Evolutionary conservation across 2,888 invertebrate genomes (phyloP).

Genomic region (Temnothorax rugatulus): DNA sequence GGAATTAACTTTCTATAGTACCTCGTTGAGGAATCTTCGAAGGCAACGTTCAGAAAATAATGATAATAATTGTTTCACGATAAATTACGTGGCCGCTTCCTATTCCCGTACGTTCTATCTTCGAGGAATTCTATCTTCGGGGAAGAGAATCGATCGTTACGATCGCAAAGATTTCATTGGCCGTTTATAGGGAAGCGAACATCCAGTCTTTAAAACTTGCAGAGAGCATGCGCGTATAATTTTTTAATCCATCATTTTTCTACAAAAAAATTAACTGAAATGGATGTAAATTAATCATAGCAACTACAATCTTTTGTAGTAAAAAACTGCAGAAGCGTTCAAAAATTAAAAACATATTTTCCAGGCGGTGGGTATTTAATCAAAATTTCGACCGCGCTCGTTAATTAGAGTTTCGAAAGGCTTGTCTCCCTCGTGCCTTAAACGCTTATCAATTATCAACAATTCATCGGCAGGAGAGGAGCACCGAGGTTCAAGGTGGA

Average conservation of each 20-base stretch:
- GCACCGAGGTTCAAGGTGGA: slow-evolving; percentile 16
- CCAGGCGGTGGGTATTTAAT: background rate
- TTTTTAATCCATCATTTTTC: background rate
- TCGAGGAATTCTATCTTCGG: background rate
- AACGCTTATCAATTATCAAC: slow-evolving; percentile 33
- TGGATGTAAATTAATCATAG: background rate
- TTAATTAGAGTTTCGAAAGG: slow-evolving; percentile 21
- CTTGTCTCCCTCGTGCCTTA: background rate
- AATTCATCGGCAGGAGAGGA: background rate
- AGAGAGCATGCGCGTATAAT: background rate
- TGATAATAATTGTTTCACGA: slow-evolving; percentile 8
- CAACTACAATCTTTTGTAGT: background rate
- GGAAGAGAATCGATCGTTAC: slow-evolving; percentile 4
- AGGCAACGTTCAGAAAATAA: slow-evolving; percentile 12
- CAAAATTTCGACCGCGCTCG: slow-evolving; percentile 2
- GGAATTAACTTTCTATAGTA: slow-evolving; percentile 35
- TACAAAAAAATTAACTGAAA: background rate
- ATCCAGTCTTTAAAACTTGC: background rate
- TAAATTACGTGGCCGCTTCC: slow-evolving; percentile 20
- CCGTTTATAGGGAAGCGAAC: background rate
- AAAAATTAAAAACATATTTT: slow-evolving; percentile 1
- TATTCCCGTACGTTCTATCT: background rate
- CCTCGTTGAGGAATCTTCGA: slow-evolving; percentile 3
- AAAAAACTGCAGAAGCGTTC: background rate
- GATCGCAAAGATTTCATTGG: background rate